Conservation (phyloP, 2,888 invertebrate genomes). For the Invenusta paracnida region DNA sequence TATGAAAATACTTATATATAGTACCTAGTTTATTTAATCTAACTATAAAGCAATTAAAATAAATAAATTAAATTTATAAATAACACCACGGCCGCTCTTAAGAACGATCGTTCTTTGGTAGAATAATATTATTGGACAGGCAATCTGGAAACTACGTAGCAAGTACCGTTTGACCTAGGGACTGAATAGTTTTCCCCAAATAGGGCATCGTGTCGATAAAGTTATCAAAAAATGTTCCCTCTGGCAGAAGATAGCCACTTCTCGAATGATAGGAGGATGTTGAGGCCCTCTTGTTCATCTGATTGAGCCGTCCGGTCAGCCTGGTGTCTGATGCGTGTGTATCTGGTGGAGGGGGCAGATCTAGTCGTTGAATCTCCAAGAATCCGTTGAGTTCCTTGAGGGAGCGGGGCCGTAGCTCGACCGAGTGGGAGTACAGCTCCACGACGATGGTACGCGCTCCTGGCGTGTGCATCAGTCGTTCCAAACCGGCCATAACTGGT, state of each 20-base stretch:
- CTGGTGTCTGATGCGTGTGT: not conserved
- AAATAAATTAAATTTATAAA: too few species aligned
- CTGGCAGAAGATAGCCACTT: not conserved
- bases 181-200: not conserved
- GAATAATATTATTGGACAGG: too few species aligned
- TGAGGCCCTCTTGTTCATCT: not conserved
- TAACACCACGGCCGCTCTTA: too few species aligned
- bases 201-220: not conserved
- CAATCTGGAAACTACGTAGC: too few species aligned
- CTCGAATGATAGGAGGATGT: not conserved
- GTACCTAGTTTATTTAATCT: too few species aligned
- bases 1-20: too few species aligned
- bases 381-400: conserved; percentile 9
- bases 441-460: not conserved
- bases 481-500: not conserved
- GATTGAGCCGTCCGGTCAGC: not conserved
- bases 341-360: not conserved
- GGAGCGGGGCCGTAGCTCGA: not conserved
- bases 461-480: not conserved
- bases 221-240: conserved; percentile 6
- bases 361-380: not conserved
- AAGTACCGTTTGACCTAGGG: not conserved
- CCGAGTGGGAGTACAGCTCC: not conserved
- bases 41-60: too few species aligned
- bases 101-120: too few species aligned